Evolutionary conservation across 2,888 invertebrate species (phyloP).

Genomic region (Chalcis sispes): DNA sequence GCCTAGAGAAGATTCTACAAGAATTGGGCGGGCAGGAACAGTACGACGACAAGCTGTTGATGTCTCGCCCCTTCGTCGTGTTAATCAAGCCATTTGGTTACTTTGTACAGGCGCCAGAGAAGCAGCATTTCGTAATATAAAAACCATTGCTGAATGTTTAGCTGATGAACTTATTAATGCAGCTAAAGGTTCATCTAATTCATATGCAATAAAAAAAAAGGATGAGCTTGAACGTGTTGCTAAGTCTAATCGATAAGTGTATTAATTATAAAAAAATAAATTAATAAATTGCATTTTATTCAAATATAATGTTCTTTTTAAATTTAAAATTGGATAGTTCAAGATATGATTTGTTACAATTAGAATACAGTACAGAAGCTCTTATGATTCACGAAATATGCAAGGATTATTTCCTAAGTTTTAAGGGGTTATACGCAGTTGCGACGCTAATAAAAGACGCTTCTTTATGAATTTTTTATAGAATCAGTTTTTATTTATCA

Average conservation of each 20-base stretch:
- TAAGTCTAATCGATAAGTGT: conserved; percentile 99
- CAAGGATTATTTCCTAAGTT: too few relatives aligned
- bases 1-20: conserved; percentile 99
- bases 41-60: conserved; percentile 99
- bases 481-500: too few relatives aligned
- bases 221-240: conserved; percentile 99
- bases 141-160: conserved; percentile 99
- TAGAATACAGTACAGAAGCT: too few relatives aligned
- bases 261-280: background rate
- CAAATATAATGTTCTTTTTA: too few relatives aligned
- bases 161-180: conserved; percentile 99
- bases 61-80: conserved; percentile 97
- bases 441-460: too few relatives aligned
- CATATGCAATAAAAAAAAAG: conserved; percentile 99
- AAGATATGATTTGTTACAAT: too few relatives aligned
- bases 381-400: too few relatives aligned
- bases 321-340: too few relatives aligned
- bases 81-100: conserved; percentile 99
- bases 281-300: too few relatives aligned
- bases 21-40: conserved; percentile 99
- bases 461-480: too few relatives aligned
- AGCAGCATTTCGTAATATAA: conserved; percentile 99
- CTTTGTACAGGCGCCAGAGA: conserved; percentile 99
- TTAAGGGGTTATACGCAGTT: too few relatives aligned
- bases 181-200: conserved; percentile 99